These are phyloP conservation scores for Myiozetetes cayanensis DNA, from an alignment of 2,113 vertebrate species.

Conservation along the genomic window DNA sequence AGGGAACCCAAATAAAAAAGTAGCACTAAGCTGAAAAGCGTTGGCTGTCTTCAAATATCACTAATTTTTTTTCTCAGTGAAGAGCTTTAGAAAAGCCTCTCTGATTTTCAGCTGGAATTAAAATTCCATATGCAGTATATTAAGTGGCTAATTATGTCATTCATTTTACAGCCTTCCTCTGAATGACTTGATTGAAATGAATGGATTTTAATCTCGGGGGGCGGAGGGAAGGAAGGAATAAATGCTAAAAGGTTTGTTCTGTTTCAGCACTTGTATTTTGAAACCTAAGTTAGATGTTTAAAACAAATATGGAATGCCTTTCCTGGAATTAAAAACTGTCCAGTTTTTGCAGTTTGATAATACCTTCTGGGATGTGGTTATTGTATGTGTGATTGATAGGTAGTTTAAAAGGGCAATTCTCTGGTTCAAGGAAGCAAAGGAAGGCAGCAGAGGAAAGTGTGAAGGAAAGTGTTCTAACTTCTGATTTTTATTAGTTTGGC, in stretches of 20 bases:
- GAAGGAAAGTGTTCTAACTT: conserved; percentile 7
- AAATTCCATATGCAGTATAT: conserved; percentile 64
- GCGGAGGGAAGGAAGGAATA: not conserved
- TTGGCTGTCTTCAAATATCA: not conserved
- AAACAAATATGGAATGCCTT: not conserved
- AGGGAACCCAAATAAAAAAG: not conserved
- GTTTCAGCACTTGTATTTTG: not conserved
- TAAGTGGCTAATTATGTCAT: conserved; percentile 69
- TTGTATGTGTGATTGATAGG: not conserved
- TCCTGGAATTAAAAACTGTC: not conserved
- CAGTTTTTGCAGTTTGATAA: not conserved
- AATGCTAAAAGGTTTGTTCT: not conserved
- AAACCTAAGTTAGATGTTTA: not conserved
- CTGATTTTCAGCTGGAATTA: conserved; percentile 61
- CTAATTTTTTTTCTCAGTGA: not conserved
- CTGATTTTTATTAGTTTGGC: not conserved
- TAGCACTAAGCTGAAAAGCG: not conserved
- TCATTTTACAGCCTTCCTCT: conserved; percentile 64
- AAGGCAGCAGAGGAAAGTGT: not conserved
- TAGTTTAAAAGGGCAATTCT: not conserved
- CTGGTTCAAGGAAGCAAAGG: not conserved
- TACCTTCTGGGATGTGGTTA: not conserved
- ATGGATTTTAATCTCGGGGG: conserved; percentile 25
- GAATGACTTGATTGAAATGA: conserved; percentile 66
- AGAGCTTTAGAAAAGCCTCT: conserved; percentile 33